Base-by-base conservation (phyloP, 2,888 invertebrate species). In the Eurois occulta region DNA sequence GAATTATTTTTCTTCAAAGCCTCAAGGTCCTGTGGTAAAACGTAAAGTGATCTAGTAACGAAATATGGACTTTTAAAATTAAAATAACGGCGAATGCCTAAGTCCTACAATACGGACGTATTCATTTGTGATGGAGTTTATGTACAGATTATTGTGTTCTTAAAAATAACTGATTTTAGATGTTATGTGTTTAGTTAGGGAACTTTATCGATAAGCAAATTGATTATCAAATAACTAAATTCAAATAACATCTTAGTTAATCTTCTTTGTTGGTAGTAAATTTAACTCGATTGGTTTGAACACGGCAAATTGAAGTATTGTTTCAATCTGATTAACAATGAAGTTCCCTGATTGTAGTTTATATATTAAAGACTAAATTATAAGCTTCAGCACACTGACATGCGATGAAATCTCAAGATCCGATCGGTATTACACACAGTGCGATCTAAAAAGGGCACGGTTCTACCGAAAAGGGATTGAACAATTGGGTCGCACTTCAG, bases 31-130 rank as follows among this genome's bases (percentile, higher is more conserved):
- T 32, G 18, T 46, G 48, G 46, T 55, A 18, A 41, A 71, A 38
- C 21, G 41, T 24, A n/a, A 52, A 69, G 43, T 78, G 67, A 81
- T 67, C 38, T 81, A 66, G 43, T 24, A 16, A 83, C 16, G 21
- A 24, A 58, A 58, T 41, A 46, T n/a, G 35, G 78, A 82, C 78
- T 62, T 65, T 38, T 55, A 43, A 75, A 60, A 24, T n/a, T 55
- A 35, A 28, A 41, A 35, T 55, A 32, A 35, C 21, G 70, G 46
- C 35, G 24, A 41, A 1, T 10, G 38, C 13, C 43, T 66, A 48
- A 2, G 32, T 35, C 7, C 28, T 32, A 38, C 1, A 28, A 43
- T 35, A 41, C 24, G 35, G 62, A 58, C 68, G 32, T 66, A 48
- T 60, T 66, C n/a, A 67, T 77, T 77, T 60, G 60, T 78, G 65